phyloP scores from a whole-genome alignment of 2,113 vertebrate species.

The Sebastes fasciatus region DNA sequence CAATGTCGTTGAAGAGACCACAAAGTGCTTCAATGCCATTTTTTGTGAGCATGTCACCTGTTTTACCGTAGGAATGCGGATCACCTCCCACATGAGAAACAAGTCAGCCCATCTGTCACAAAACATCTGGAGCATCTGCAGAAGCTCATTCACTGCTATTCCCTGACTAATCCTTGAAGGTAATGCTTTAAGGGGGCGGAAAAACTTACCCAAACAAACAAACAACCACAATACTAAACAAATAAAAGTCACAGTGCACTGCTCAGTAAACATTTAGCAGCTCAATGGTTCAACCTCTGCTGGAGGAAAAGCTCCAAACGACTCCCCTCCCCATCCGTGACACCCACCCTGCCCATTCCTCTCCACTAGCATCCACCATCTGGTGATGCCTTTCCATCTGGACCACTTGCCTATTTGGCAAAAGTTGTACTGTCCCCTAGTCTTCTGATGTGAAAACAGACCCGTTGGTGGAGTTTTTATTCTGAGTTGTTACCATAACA shows the following conservation, averaged over 20 bases:
- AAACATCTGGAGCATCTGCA: conserved; percentile 59
- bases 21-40: not conserved
- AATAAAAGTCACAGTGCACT: not conserved
- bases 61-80: not conserved
- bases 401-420: conserved; percentile 61
- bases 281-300: not conserved
- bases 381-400: conserved; percentile 78
- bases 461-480: conserved; percentile 16
- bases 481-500: not conserved
- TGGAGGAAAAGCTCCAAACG: conserved; percentile 10
- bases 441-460: conserved; percentile 36
- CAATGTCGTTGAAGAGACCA: not conserved
- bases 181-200: conserved; percentile 1
- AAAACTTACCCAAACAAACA: not conserved
- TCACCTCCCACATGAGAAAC: conserved; percentile 47
- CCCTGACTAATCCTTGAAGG: conserved; percentile 23
- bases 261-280: not conserved
- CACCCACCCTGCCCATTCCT: conserved; percentile 52
- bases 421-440: conserved; percentile 37
- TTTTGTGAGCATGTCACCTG: conserved; percentile 20
- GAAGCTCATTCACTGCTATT: conserved; percentile 23
- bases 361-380: conserved; percentile 71
- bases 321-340: conserved; percentile 52
- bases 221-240: not conserved
- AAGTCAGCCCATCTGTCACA: conserved; percentile 48